Evolutionary conservation across 1,140 invertebrate genomes (phyloP).

Genomic region (Pissodes strobi): DNA sequence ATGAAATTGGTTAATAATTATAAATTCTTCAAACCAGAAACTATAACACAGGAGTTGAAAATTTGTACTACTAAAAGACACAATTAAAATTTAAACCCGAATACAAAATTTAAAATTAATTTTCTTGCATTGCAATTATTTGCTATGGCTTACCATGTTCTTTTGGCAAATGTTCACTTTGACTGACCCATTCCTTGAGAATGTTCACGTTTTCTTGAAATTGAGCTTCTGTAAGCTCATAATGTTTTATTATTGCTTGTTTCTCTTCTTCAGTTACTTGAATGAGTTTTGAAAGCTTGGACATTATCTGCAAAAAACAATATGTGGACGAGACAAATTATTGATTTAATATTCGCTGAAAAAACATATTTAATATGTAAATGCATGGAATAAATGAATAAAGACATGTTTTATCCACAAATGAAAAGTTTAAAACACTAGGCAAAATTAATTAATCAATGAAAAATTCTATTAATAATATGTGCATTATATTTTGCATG

Average conservation of each 20-base stretch:
- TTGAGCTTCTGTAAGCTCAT: constrained; percentile 21
- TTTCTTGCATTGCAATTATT: background rate
- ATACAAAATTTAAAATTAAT: constrained; percentile 1
- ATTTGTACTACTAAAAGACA: background rate
- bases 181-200: constrained; percentile 23
- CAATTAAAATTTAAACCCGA: background rate
- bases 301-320: constrained; percentile 20
- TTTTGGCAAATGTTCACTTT: constrained; percentile 25
- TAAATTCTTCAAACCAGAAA: too few relatives aligned
- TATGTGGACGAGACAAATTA: too few relatives aligned
- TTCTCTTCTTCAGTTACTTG: constrained; percentile 35
- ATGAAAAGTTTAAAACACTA: too few relatives aligned
- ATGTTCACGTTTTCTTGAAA: constrained; percentile 30
- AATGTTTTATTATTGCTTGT: constrained; percentile 24
- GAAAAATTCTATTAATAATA: too few relatives aligned
- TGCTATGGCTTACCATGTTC: constrained; percentile 17
- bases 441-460: too few relatives aligned
- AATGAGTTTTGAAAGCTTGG: constrained; percentile 26
- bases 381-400: too few relatives aligned
- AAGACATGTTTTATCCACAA: too few relatives aligned
- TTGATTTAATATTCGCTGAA: too few relatives aligned
- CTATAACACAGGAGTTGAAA: background rate
- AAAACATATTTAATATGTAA: too few relatives aligned
- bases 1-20: too few relatives aligned
- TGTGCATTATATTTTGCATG: too few relatives aligned